Conservation (phyloP, 2,113 vertebrate species). For the Saimiri boliviensis region DNA sequence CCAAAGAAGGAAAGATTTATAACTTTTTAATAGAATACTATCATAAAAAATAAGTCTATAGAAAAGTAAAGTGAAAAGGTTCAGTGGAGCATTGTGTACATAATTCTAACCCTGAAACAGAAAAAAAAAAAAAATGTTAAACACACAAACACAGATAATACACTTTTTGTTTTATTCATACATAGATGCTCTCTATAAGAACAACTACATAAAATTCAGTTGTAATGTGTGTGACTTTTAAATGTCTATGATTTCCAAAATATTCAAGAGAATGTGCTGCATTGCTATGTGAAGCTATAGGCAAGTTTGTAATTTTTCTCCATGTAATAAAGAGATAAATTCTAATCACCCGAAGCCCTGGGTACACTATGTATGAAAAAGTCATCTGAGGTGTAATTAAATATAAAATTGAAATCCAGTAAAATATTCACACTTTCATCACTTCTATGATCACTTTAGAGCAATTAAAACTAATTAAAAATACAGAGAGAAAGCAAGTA, state of each 20-base stretch:
- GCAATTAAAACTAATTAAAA: constrained; percentile 46
- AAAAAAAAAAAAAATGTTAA: background rate
- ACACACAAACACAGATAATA: background rate
- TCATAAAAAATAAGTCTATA: background rate
- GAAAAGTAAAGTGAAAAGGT: constrained; percentile 9
- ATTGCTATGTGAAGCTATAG: background rate
- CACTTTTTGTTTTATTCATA: background rate
- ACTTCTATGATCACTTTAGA: background rate
- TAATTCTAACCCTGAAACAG: background rate
- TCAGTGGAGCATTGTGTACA: background rate
- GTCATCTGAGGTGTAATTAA: background rate
- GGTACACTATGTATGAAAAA: background rate
- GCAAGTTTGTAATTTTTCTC: background rate
- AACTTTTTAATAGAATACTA: constrained; percentile 33
- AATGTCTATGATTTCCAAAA: constrained; percentile 4
- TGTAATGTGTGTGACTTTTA: background rate
- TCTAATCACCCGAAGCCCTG: background rate
- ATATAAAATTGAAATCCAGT: background rate
- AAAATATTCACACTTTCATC: constrained; percentile 11
- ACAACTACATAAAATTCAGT: background rate
- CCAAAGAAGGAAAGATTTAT: constrained; percentile 32
- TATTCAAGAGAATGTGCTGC: background rate
- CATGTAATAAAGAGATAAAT: background rate
- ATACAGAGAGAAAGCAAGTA: background rate
- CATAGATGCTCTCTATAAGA: background rate